A percentile compares a stretch with the other conserved stretches of the same genome.
phyloP scores from a whole-genome alignment of 1,140 invertebrate genomes.

The Phocides pigmalion region DNA sequence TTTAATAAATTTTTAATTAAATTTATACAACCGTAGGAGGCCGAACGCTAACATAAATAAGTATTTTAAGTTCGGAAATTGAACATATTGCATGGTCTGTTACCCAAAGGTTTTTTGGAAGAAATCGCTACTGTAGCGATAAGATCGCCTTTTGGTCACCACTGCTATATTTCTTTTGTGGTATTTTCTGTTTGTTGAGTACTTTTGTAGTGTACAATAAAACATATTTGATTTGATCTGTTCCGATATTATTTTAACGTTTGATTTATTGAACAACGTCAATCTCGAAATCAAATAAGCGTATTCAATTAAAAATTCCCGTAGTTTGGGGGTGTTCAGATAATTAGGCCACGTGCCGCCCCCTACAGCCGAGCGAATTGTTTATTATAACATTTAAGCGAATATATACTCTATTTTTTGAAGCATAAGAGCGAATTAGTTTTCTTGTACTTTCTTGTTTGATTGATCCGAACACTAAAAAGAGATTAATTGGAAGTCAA shows the following conservation, averaged over 20 bases:
- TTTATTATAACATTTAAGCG: not conserved
- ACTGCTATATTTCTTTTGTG: no score
- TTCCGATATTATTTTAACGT: conserved; percentile 26
- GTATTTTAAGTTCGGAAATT: no score
- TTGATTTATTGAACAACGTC: conserved; percentile 49
- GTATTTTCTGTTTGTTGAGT: no score
- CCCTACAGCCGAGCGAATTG: conserved; percentile 38
- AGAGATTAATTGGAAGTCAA: conserved; percentile 69
- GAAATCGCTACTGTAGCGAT: no score
- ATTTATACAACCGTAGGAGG: no score
- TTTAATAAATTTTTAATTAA: no score
- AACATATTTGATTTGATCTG: no score
- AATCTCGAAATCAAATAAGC: conserved; percentile 70
- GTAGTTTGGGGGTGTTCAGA: conserved; percentile 52
- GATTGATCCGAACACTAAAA: conserved; percentile 51
- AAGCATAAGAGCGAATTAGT: conserved; percentile 8
- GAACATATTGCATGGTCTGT: no score
- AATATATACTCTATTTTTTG: conserved; percentile 34
- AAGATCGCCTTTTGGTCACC: no score
- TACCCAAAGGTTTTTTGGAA: no score
- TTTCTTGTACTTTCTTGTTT: conserved; percentile 34
- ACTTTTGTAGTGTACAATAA: no score
- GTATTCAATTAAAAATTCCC: conserved; percentile 68
- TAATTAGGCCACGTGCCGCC: conserved; percentile 63
- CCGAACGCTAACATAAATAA: no score